Base-by-base conservation (phyloP, 2,888 invertebrate genomes). In the Embidobia sp. region DNA sequence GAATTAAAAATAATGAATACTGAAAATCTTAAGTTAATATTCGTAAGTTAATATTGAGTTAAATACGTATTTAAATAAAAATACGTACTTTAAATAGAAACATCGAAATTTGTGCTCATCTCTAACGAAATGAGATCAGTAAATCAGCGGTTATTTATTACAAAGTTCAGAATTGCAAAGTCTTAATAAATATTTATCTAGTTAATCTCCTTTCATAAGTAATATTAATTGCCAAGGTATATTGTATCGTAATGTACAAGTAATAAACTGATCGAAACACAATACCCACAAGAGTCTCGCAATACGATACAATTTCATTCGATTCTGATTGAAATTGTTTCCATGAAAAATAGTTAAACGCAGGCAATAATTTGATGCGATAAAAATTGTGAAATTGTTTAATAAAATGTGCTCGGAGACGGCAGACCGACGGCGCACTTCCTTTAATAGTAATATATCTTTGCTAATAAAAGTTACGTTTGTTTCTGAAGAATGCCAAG, bases 401-500 rank as follows among this genome's bases (percentile, higher is more conserved):
- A 63, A 63, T 69, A 64, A 64, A 63, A 75, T 42, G 49, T 44
- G 40, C 48, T 33, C 31, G 51, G 61, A 55, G 66, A 63, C 26
- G 40, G 55, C 49, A 29, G 33, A 48, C 63, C 46, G 67, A 64
- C 64, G 64, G 59, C 55, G 59, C 33, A 67, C 66, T 72, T 77
- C 72, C 72, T 77, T 67, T 66, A 61, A 61, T 49, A 72, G 59
- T 44, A 61, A 77, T 77, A 77, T 72, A 72, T 77, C 72, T 72
- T 59, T 19, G 66, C 53, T 53, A 55, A 72, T 77, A 72, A 77
- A 77, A 77, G 59, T 72, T 66, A 59, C 63, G 48, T 69, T 76
- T 79, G 72, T 79, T 72, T 61, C 55, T 66, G 61, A 76, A 76
- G 64, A 76, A 76, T 76, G 76, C 64, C 76, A 76, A 76, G 76